Evolutionary conservation across 1,140 invertebrate species (phyloP).

Genomic region (Papilio glaucus): DNA sequence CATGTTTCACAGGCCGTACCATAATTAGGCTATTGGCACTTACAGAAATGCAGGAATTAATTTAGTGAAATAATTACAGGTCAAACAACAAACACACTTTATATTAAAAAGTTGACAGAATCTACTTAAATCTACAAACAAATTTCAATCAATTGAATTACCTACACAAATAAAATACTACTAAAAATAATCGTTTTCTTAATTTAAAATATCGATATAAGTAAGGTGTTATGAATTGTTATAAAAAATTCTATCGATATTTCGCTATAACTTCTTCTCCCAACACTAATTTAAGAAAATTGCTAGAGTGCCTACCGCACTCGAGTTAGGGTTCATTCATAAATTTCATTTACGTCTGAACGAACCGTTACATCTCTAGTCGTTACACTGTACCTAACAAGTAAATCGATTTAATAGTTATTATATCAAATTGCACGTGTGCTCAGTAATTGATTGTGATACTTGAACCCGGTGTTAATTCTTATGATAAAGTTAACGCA

Average conservation of each 20-base stretch:
- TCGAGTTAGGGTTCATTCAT: slow-evolving; percentile 59
- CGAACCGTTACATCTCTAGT: slow-evolving; percentile 61
- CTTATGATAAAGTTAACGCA: slow-evolving; percentile 1
- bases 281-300: slow-evolving; percentile 56
- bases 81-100: too few species aligned
- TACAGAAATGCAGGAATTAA: too few species aligned
- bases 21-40: too few species aligned
- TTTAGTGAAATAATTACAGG: too few species aligned
- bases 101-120: too few species aligned
- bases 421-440: slow-evolving; percentile 45
- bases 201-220: too few species aligned
- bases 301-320: slow-evolving; percentile 63
- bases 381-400: slow-evolving; percentile 51
- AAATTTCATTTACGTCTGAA: slow-evolving; percentile 53
- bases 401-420: slow-evolving; percentile 55
- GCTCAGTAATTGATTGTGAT: slow-evolving; percentile 24
- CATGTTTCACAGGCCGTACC: too few species aligned
- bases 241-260: slow-evolving; percentile 49
- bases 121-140: too few species aligned
- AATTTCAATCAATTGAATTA: too few species aligned
- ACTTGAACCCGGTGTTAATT: slow-evolving; percentile 20
- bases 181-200: too few species aligned
- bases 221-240: too few species aligned
- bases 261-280: slow-evolving; percentile 46
- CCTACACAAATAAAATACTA: too few species aligned